Base-by-base conservation (phyloP, 2,888 invertebrate genomes). In the Dasysyrphus albostriatus region DNA sequence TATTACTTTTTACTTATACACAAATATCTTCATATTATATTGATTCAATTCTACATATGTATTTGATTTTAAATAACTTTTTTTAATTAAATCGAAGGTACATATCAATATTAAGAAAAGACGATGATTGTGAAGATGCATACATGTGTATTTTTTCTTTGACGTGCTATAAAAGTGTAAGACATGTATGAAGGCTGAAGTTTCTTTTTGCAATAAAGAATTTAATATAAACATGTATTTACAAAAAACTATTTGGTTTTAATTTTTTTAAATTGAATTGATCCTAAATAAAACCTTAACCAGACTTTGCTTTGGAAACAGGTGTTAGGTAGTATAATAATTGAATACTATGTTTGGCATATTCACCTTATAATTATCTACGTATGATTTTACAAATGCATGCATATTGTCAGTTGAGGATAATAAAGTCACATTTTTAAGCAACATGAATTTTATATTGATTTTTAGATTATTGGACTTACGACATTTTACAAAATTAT, bases 341-440 rank as follows among this genome's bases (percentile, higher is more conserved):
- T 49, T 69, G 14, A 69, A 59, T 73, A 80, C 54, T 54, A 44
- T 69, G 7, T 7, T 54, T 69, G 51, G 74, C 80, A 29, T 51
- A 34, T 51, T 34, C 3, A 61, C 32, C 16, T 58, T 74, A 24
- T 24, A 24, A 24, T 24, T 24, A 24, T 24, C 24, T 49, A 72
- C 12, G 42, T 49, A 72, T 12, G 42, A 54, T 42, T 12, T 39
- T 56, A 37, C 56, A 49, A 8, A 54, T 44, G 5, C 24, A 19
- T n/a, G n/a, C 5, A 7, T n/a, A 29, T n/a, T 8, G n/a, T 32
- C 29, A 32, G 54, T 12, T 29, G 29, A 54, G 54, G 29, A 24
- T 12, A 29, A 54, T 0, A 51, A 24, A 19, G 16, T 47, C 8
- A 3, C 7, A 24, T 2, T 24, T n/a, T n/a, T 24, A 24, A 24